Evolutionary conservation across 2,113 vertebrate genomes (phyloP).

Genomic region (Uria aalge): DNA sequence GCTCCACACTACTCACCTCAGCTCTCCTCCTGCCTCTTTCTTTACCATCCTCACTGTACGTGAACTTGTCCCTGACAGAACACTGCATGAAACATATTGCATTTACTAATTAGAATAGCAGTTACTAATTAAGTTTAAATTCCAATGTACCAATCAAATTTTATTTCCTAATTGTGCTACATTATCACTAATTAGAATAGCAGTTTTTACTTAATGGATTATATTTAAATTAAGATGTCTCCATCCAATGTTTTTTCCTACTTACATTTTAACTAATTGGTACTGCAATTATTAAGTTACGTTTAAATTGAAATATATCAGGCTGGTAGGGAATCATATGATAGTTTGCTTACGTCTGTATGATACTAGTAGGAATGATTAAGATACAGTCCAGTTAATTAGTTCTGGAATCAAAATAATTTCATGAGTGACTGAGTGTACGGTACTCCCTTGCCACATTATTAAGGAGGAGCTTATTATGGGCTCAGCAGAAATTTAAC

Average conservation of each 20-base stretch:
- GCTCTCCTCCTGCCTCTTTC: background rate
- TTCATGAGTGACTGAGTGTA: background rate
- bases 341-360: conserved; percentile 15
- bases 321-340: conserved; percentile 21
- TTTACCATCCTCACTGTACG: background rate
- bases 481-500: background rate
- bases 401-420: conserved; percentile 28
- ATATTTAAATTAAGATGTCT: conserved; percentile 68
- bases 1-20: background rate
- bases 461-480: background rate
- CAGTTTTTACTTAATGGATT: conserved; percentile 72
- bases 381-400: conserved; percentile 46
- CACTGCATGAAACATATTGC: background rate
- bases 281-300: conserved; percentile 57
- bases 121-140: conserved; percentile 67
- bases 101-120: conserved; percentile 68
- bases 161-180: conserved; percentile 72
- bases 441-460: background rate
- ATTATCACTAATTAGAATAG: conserved; percentile 71
- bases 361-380: conserved; percentile 37
- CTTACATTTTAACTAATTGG: conserved; percentile 66
- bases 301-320: conserved; percentile 57
- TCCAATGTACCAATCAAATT: conserved; percentile 70
- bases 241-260: conserved; percentile 44
- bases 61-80: conserved; percentile 17